Evolutionary conservation across 2,888 invertebrate species (phyloP).

Genomic region (Amphipyra tragopoginis): DNA sequence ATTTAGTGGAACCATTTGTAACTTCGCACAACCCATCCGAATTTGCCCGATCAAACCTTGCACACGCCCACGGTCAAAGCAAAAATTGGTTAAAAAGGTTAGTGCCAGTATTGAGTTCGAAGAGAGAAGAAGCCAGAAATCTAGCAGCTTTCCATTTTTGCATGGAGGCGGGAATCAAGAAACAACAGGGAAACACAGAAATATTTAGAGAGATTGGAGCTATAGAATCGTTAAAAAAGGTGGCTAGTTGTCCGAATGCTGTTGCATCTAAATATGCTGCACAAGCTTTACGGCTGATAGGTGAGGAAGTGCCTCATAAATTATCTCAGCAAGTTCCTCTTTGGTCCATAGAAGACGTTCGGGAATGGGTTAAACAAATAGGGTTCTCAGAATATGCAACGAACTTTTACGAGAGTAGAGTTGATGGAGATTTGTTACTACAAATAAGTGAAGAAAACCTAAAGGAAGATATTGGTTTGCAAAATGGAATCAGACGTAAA

Average conservation of each 20-base stretch:
- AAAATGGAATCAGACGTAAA: slow-evolving; percentile 97
- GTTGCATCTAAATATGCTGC: slow-evolving; percentile 99
- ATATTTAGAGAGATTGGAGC: slow-evolving; percentile 98
- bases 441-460: slow-evolving; percentile 98
- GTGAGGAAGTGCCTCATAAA: slow-evolving; percentile 99
- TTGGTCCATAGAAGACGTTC: slow-evolving; percentile 99
- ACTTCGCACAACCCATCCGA: slow-evolving; percentile 98
- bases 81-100: slow-evolving; percentile 97
- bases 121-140: slow-evolving; percentile 98
- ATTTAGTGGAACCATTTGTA: slow-evolving; percentile 99
- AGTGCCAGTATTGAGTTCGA: slow-evolving; percentile 98
- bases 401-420: slow-evolving; percentile 96
- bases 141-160: slow-evolving; percentile 99
- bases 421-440: slow-evolving; percentile 98
- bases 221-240: slow-evolving; percentile 97
- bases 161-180: slow-evolving; percentile 99
- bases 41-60: slow-evolving; percentile 97
- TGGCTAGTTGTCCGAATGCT: slow-evolving; percentile 99
- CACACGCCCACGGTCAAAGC: slow-evolving; percentile 98
- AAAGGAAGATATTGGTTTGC: slow-evolving; percentile 97
- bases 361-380: slow-evolving; percentile 99
- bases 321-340: slow-evolving; percentile 99
- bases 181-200: slow-evolving; percentile 96
- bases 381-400: slow-evolving; percentile 96
- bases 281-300: slow-evolving; percentile 96